Base-by-base conservation (phyloP, 2,113 vertebrate genomes). In the Myxocyprinus asiaticus region DNA sequence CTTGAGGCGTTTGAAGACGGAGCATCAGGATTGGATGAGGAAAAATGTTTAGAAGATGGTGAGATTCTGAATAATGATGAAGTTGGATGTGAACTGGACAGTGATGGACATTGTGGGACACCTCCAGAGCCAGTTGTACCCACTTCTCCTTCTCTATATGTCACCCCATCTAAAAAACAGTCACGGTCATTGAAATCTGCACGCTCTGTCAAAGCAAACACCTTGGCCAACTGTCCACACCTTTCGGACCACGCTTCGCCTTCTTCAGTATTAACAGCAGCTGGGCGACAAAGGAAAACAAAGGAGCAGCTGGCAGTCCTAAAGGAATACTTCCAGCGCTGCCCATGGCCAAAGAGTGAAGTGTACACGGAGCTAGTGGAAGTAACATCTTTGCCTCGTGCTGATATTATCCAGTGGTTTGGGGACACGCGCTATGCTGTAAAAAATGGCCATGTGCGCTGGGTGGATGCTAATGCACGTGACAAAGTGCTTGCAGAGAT, bases 331-430 rank as follows among this genome's bases (percentile, higher is more conserved):
- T 97, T 97, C 82, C 84, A 96, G 72, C 91, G 87, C 68, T 95
- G 93, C 82, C 96, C 96, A 67, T 97, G 96, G 96, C 95, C 95
- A 78, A 91, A 92, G 42, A 92, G 95, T 47, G 94, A 95, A 77
- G 95, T 95, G 77, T 96, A 96, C 88, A 91, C 93, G 22, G 89
- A 92, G 79, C 89, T 97, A 70, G 94, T 95, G 50, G 92, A 94
- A 85, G 89, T 94, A 11, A 96, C 95, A 6, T 93, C 93, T 72
- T 91, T 97, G 80, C 95, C 96, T 1, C 92, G 95, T 4, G 89
- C 95, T 17, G 96, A 96, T 71, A 93, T 97, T 12, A 96, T 96
- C 85, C 96, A 96, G 82, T 97, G 96, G 95, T 97, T 97, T 86
- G 96, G 96, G 43, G 96, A 97, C 83, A 97, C 95, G 0, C 93